phyloP scores from a whole-genome alignment of 2,113 vertebrate genomes.

The Mirza zaza region DNA sequence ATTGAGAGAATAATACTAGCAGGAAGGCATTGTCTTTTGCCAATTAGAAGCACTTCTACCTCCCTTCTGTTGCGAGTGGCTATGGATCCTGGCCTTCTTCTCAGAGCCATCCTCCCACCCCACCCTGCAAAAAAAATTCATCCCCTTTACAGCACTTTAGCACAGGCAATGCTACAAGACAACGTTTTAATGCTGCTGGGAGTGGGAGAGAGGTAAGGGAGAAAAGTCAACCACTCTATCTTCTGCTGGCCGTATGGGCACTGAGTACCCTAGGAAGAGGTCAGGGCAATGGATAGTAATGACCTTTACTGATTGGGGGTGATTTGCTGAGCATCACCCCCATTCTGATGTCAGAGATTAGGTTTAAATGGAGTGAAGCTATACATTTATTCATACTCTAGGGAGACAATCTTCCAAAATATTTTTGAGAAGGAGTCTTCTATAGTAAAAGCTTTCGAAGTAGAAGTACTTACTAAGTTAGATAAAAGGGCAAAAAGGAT shows the following conservation, averaged over 20 bases:
- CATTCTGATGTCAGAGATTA: conserved; percentile 36
- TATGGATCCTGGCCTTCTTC: conserved; percentile 36
- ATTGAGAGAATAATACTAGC: conserved; percentile 34
- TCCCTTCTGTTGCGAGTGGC: conserved; percentile 35
- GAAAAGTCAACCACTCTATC: not conserved
- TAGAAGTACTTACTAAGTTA: conserved; percentile 30
- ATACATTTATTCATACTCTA: not conserved
- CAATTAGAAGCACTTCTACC: conserved; percentile 55
- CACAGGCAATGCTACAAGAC: conserved; percentile 34
- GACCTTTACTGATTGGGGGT: not conserved
- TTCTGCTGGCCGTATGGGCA: conserved; percentile 1
- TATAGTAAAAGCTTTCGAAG: conserved; percentile 47
- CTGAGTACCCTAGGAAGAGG: not conserved
- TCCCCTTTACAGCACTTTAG: conserved; percentile 67
- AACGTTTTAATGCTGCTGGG: conserved; percentile 58
- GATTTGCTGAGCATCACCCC: not conserved
- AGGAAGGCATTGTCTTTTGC: conserved; percentile 50
- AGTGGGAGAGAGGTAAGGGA: conserved; percentile 3
- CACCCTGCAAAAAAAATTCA: not conserved
- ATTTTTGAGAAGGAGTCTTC: not conserved
- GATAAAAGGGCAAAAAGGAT: not conserved
- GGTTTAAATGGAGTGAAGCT: conserved; percentile 31
- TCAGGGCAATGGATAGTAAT: not conserved
- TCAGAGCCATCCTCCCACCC: not conserved
- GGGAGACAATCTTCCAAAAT: conserved; percentile 37